Evolutionary conservation across 2,888 invertebrate genomes (phyloP), one percentile per base, ranked within the genome.

Genomic region (Philopedon plagiatum): DNA sequence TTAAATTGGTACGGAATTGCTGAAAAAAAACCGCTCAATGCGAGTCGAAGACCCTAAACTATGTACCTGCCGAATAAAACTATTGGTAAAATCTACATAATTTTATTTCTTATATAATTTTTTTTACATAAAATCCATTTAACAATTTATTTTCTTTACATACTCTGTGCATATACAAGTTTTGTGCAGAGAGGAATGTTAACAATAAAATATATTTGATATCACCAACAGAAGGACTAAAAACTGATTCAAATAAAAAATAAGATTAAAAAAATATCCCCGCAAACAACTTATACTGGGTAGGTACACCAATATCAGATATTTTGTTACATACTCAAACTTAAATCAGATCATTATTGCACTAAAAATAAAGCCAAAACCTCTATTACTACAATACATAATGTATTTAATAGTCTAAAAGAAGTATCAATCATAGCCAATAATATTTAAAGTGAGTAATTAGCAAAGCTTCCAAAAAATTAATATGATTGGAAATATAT

Each of bases 181-280:
- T 58, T 68, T 66, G 73, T 73, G 73, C 66, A 62, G 62, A 61
- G 76, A 87, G 86, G 61, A 79, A 80, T 80, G 89, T 90, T 81
- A 83, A 79, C 77, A 67, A 57, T 51, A 62, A 61, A 58, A 26
- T 13, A 13, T 39, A 44, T 39, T 56, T 61, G 39, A 41, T 32
- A 26, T 57, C 2, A 32, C 46, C 46, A 56, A 44, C 60, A 68
- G 46, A 49, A 26, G 32, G 49, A 19, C 18, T n/a, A 56, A 39
- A 58, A 57, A 13, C 32, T 39, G 9, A 29, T 37, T 37, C 29
- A 49, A 37, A 58, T 26, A 29, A 9, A 34, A 34, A 34, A 5
- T 15, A 39, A 1, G 15, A 19, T 19, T 8, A 11, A n/a, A n/a
- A 1, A 44, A 44, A 44, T 8, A 44, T 19, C 18, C 18, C 7